phyloP scores from a whole-genome alignment of 1,140 invertebrate species.

The Calephelis virginiensis region DNA sequence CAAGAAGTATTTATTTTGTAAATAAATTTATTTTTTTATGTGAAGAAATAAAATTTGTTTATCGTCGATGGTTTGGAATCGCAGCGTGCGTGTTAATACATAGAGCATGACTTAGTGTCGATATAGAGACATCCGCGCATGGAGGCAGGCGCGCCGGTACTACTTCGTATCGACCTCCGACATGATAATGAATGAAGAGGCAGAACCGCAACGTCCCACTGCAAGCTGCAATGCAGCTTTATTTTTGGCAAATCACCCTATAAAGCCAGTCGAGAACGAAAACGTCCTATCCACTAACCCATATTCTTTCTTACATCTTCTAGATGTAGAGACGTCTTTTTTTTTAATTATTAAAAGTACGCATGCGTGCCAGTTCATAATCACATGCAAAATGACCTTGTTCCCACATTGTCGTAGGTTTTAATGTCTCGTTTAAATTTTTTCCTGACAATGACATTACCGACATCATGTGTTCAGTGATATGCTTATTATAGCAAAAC shows the following conservation, averaged over 20 bases:
- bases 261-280: conserved; percentile 10
- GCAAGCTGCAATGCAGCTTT: conserved; percentile 74
- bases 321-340: background rate
- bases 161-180: conserved; percentile 60
- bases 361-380: conserved; percentile 45
- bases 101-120: background rate
- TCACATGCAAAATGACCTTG: conserved; percentile 50
- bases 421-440: conserved; percentile 28
- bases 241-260: conserved; percentile 67
- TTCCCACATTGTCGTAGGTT: conserved; percentile 43
- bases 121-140: conserved; percentile 16
- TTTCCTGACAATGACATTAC: conserved; percentile 8
- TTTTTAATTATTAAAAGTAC: conserved; percentile 29
- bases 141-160: conserved; percentile 49
- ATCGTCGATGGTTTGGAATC: background rate
- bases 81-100: conserved; percentile 4
- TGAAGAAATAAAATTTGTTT: conserved; percentile 4
- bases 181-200: conserved; percentile 59
- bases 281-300: background rate
- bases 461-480: background rate
- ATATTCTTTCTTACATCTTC: background rate
- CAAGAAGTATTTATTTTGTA: background rate
- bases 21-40: background rate
- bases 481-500: no score
- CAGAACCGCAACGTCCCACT: conserved; percentile 60